Evolutionary conservation across 2,888 invertebrate genomes (phyloP).

Genomic region (Torymus texanus): DNA sequence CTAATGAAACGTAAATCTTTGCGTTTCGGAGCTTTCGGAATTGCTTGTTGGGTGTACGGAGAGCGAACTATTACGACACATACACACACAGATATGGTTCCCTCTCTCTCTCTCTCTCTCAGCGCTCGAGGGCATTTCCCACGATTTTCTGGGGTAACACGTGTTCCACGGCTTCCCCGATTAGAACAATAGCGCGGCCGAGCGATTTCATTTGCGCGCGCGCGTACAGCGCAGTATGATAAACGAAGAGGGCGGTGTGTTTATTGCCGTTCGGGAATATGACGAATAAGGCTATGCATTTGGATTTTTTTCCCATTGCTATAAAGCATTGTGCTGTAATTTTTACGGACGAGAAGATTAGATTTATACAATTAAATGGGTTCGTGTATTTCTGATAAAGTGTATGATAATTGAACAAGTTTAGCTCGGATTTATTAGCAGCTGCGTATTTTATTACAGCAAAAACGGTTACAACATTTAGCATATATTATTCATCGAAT

Average conservation of each 20-base stretch:
- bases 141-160: constrained; percentile 30
- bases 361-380: too few relatives aligned
- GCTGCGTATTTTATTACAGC: too few relatives aligned
- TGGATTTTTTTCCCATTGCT: too few relatives aligned
- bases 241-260: not conserved
- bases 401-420: too few relatives aligned
- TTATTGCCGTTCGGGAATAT: not conserved
- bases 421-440: too few relatives aligned
- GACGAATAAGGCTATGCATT: too few relatives aligned
- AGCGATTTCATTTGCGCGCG: constrained; percentile 17
- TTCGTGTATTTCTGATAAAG: too few relatives aligned
- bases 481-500: too few relatives aligned
- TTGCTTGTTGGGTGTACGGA: not conserved
- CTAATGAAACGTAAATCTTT: constrained; percentile 20
- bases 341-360: too few relatives aligned
- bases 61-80: constrained; percentile 13
- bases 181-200: constrained; percentile 27
- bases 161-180: constrained; percentile 12
- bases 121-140: constrained; percentile 31
- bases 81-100: not conserved
- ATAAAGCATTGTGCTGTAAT: too few relatives aligned
- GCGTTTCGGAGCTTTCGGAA: not conserved
- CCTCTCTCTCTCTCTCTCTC: too few relatives aligned
- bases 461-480: too few relatives aligned
- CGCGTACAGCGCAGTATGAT: not conserved